Conservation (phyloP, 1,140 invertebrate species). For the Eumaeus atala region DNA sequence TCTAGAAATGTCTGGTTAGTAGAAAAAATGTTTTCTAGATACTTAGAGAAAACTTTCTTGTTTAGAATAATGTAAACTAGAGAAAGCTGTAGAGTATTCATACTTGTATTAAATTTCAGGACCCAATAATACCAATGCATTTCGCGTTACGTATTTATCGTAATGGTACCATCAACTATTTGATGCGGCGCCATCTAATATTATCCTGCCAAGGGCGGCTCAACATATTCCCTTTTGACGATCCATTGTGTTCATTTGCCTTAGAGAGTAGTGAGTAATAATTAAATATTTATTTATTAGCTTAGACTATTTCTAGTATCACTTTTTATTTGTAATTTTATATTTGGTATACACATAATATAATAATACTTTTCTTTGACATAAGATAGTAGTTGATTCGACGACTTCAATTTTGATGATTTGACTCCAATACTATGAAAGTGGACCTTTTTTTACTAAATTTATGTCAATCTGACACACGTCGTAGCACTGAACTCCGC, state of each 20-base stretch:
- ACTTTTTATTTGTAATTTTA: too few species aligned
- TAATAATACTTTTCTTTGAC: too few species aligned
- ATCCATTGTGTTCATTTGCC: slow-evolving; percentile 94
- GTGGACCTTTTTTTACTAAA: too few species aligned
- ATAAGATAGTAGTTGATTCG: too few species aligned
- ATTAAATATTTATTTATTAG: not conserved
- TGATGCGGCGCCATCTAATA: slow-evolving; percentile 92
- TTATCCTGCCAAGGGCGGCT: slow-evolving; percentile 93
- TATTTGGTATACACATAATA: too few species aligned
- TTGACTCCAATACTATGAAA: too few species aligned
- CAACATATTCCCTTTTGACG: slow-evolving; percentile 96
- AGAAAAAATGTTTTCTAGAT: too few species aligned
- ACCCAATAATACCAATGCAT: slow-evolving; percentile 91
- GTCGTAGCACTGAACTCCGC: too few species aligned
- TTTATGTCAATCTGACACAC: too few species aligned
- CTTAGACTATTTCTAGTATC: not conserved
- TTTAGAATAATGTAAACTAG: not conserved
- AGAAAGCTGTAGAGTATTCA: slow-evolving; percentile 8
- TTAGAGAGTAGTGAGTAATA: slow-evolving; percentile 94
- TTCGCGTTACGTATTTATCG: slow-evolving; percentile 92
- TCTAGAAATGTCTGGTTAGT: not conserved
- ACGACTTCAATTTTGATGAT: too few species aligned
- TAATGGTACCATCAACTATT: slow-evolving; percentile 94
- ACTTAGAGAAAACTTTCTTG: too few species aligned
- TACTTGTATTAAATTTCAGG: slow-evolving; percentile 61